A percentile compares a stretch with the other conserved stretches of the same genome.
These are phyloP conservation scores for Hypsopygia costalis DNA, from an alignment of 2,888 invertebrate genomes.

Conservation along the genomic window DNA sequence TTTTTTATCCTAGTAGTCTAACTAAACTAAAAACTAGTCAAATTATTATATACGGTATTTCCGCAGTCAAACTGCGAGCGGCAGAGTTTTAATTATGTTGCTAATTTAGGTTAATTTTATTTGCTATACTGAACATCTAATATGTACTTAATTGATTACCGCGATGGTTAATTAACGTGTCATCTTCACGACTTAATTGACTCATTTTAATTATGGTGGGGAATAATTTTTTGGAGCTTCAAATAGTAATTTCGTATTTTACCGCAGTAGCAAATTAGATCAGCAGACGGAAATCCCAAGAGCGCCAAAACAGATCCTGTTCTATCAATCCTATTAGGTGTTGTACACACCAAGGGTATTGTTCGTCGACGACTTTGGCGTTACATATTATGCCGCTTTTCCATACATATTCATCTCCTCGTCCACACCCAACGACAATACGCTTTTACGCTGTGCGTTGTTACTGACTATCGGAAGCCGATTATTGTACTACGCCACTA, in stretches of 20 bases:
- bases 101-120: constrained; percentile 35
- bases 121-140: constrained; percentile 26
- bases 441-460: no score
- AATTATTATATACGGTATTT: no score
- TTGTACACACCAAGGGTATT: no score
- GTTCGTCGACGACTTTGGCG: no score
- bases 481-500: no score
- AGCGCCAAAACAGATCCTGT: constrained; percentile 37
- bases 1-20: no score
- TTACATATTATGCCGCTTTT: no score
- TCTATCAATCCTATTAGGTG: constrained; percentile 47
- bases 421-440: no score
- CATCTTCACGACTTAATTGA: constrained; percentile 34
- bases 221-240: constrained; percentile 16
- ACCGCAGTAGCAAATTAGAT: constrained; percentile 47
- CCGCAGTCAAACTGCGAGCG: no score
- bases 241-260: constrained; percentile 29
- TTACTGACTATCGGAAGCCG: no score
- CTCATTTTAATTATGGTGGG: constrained; percentile 28
- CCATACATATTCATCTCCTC: no score
- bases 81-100: constrained; percentile 20
- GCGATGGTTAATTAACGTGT: constrained; percentile 43
- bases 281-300: constrained; percentile 35
- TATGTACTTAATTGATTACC: constrained; percentile 38
- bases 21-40: no score